Evolutionary conservation across 2,113 vertebrate species (phyloP), one percentile per base, ranked within the genome.

Genomic region (Tretioscincus oriximinensis): DNA sequence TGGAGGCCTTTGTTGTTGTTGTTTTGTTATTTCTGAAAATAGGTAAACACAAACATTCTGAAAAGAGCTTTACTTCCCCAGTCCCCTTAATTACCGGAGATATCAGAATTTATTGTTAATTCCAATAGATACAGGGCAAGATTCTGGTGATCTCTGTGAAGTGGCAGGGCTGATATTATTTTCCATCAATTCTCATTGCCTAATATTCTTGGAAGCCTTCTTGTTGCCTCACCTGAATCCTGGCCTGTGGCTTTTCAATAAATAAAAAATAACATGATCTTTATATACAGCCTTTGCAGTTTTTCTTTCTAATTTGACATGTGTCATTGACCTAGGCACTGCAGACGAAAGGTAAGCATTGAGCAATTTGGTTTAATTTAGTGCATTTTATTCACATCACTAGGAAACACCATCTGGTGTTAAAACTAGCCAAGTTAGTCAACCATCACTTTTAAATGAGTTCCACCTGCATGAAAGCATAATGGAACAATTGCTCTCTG

Each of bases 321-420:
- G 51, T 71, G 24, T 41, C 47, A 84, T 31, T 60, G 67, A 65
- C 76, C 22, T 69, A 75, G 80, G 73, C 73, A 82, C 21, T 63
- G 9, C 66, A 70, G 73, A 76, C 76, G 73, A 82, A 82, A 82
- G 73, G 80, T 76, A 76, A 70, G 41, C 80, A 82, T 73, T 61
- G 65, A 82, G 24, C 80, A 82, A 82, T 82, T 82, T 76, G 73
- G 73, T 76, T 11, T 82, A 82, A 76, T 82, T 82, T 76, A 82
- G 67, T 70, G 22, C 54, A 76, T 76, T 82, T 82, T 76, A 82
- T 82, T 82, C 80, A 82, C 76, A 70, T 66, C 41, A 82, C 65
- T 76, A 69, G 66, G 73, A 81, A 61, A 76, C 73, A 76, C 80
- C 80, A 82, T 82, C 80, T 82, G 80, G 31, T 82, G 65, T 41